Base-by-base conservation (phyloP, 1,140 invertebrate genomes). In the Rhagoletis zephyria region DNA sequence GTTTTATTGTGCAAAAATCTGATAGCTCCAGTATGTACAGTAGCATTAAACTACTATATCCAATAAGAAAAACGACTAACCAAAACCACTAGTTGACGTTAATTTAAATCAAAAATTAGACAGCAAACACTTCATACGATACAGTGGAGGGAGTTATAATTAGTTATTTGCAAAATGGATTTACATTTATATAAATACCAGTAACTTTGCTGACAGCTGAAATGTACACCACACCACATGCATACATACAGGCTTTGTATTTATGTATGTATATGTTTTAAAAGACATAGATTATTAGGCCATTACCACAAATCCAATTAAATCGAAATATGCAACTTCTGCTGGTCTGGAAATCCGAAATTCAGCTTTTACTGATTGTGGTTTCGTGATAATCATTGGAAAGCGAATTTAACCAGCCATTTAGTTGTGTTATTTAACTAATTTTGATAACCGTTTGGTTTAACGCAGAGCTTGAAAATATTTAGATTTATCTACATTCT, bases 261-360 rank as follows among this genome's bases (percentile, higher is more conserved):
- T 30, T 59, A 19, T 0, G 7, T 59, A 6, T 56, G 74, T 56
- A 6, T 2, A 0, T 56, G n/a, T 3, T 81, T 59, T 16, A 5
- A 30, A 56, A 81, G 56, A 5, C 6, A n/a, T 30, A n/a, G 48
- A 48, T 81, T 59, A 81, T 19, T 48, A 56, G 48, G 45, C 45
- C 48, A 81, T 81, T 81, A 81, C 74, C 74, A 81, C 74, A 81
- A 81, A 19, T 81, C 48, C 74, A 51, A 81, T 81, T 81, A 81
- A 81, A 81, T 81, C 19, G 45, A 56, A 81, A 81, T 81, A 81
- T 81, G 45, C 48, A 56, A 12, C 48, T 81, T 51, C 42, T 48
- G 14, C 67, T 74, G 45, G 40, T 48, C 12, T 74, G 30, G 14
- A 16, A 74, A 74, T 74, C 67, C 45, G 67, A 81, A 48, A 74